Base-by-base conservation (phyloP, 2,797 vertebrate genomes). In the Lepus oiostolus region DNA sequence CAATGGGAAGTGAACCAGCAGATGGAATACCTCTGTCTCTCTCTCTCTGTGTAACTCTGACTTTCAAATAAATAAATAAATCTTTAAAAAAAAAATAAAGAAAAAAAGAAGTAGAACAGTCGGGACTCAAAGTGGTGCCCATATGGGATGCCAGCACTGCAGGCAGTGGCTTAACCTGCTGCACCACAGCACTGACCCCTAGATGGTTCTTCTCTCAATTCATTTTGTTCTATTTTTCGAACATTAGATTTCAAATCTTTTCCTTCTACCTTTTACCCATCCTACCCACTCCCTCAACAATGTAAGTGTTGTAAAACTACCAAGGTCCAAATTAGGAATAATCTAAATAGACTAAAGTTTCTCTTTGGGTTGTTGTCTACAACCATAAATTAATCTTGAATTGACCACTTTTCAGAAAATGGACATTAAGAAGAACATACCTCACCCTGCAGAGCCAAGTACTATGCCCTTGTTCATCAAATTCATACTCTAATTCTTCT, bases 401-500 rank as follows among this genome's bases (percentile, higher is more conserved):
- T 22, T n/a, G 26, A 62, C 19, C 21, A 81, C 38, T 91, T 94
- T 75, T 26, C 38, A 88, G 85, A 95, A 19, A 90, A 93, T 7
- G 26, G 75, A 70, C 62, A 72, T 47, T 76, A 97, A 85, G 77
- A 24, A 72, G 68, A 81, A 97, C 98, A 90, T 98, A 99, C 99
- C 99, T 99, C 97, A 99, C 99, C 97, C 99, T 99, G 98, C 99
- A 99, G 1, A 99, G 98, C 99, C 99, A 99, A 83, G 98, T 99
- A 83, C 99, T 99, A 6, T 99, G 99, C 35, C 98, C 99, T 97
- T 99, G 98, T 93, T 99, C 99, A 96, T 99, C 99, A 96, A 99
- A 99, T 91, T 99, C 99, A 95, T 99, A 99, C 93, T 99, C 99
- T 96, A 99, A 98, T 97, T 99, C 99, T 98, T 99, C 99, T 91